phyloP scores from a whole-genome alignment of 2,888 invertebrate genomes.

The Zaprionus bogoriensis region DNA sequence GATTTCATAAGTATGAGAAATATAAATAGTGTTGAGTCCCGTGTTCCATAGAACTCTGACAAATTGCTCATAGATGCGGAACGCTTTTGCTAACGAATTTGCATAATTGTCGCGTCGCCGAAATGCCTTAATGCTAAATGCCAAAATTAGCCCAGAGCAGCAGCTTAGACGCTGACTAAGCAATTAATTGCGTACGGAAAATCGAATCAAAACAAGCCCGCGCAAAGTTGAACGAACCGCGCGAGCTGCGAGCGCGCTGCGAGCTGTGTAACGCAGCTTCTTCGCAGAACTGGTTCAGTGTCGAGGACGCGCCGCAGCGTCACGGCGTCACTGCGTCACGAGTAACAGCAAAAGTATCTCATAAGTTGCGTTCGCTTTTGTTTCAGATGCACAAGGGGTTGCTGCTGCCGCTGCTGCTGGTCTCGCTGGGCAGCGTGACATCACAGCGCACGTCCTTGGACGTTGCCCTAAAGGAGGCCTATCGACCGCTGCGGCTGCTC shows the following conservation, averaged over 20 bases:
- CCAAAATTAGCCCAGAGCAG: slow-evolving; percentile 35
- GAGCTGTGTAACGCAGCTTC: slow-evolving; percentile 53
- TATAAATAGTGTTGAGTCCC: too few species aligned
- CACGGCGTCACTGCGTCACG: too few species aligned
- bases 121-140: slow-evolving; percentile 41
- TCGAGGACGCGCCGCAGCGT: too few species aligned
- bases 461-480: slow-evolving; percentile 51
- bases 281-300: slow-evolving; percentile 69
- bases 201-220: slow-evolving; percentile 52
- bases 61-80: slow-evolving; percentile 15
- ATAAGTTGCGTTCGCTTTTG: not conserved
- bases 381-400: slow-evolving; percentile 24
- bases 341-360: slow-evolving; percentile 53
- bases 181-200: slow-evolving; percentile 26
- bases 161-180: slow-evolving; percentile 24
- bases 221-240: slow-evolving; percentile 68
- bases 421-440: slow-evolving; percentile 29
- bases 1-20: too few species aligned
- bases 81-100: slow-evolving; percentile 23
- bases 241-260: too few species aligned
- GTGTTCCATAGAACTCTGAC: too few species aligned
- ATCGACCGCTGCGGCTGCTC: slow-evolving; percentile 67
- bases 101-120: slow-evolving; percentile 26
- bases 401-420: slow-evolving; percentile 39
- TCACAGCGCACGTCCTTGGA: slow-evolving; percentile 79